A percentile compares a stretch with the other conserved stretches of the same genome.
phyloP scores from a whole-genome alignment of 1,140 invertebrate species.

The Thaumatotibia leucotreta region DNA sequence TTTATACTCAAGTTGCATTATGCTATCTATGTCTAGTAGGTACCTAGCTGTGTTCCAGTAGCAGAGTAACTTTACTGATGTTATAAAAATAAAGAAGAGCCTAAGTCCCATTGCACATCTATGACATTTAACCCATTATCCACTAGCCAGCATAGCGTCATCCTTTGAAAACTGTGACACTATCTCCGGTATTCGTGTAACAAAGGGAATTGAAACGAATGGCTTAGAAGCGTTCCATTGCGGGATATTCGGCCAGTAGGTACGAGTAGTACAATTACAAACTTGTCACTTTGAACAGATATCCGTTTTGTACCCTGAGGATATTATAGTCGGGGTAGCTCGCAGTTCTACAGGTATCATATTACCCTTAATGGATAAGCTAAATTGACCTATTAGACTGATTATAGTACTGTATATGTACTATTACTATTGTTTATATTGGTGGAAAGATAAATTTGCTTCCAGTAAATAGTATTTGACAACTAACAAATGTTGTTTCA shows the following conservation, averaged over 20 bases:
- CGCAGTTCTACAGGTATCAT: too few relatives aligned
- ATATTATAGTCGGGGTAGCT: not conserved
- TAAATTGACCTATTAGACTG: too few relatives aligned
- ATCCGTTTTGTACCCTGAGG: not conserved
- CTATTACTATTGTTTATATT: too few relatives aligned
- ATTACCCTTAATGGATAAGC: too few relatives aligned
- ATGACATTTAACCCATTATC: not conserved
- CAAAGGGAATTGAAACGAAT: not conserved
- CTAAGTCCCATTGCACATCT: not conserved
- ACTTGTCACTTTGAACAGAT: not conserved
- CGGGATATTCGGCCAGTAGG: not conserved
- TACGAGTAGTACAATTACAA: not conserved
- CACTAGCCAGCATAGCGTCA: not conserved
- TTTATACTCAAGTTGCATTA: too few relatives aligned
- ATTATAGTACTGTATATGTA: too few relatives aligned
- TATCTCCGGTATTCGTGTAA: not conserved
- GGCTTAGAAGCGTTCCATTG: not conserved
- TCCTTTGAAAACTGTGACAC: not conserved
- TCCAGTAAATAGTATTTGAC: not conserved
- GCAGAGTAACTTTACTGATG: not conserved
- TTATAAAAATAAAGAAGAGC: not conserved
- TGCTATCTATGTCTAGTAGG: too few relatives aligned
- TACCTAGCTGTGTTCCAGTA: too few relatives aligned
- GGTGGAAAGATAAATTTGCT: not conserved
- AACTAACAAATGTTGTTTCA: not conserved